These are phyloP conservation scores for Poeciliopsis retropinna DNA, from an alignment of 2,113 vertebrate genomes.

Conservation along the genomic window DNA sequence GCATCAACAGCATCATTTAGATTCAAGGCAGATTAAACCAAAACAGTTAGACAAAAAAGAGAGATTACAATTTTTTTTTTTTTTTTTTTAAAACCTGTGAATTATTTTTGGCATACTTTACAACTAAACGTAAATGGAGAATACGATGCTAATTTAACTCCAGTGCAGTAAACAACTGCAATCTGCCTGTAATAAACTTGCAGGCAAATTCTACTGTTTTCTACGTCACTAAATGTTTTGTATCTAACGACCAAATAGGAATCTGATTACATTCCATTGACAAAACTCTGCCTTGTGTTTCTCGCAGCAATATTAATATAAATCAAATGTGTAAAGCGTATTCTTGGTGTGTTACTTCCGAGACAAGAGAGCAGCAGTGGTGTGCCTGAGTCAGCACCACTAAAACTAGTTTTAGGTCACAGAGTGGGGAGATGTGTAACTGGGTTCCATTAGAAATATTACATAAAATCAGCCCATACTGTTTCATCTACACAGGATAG, in stretches of 20 bases:
- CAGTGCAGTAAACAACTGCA: background rate
- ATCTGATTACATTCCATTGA: background rate
- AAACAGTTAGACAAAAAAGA: background rate
- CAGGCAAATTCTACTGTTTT: background rate
- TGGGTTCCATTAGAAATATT: slow-evolving; percentile 42
- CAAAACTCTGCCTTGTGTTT: background rate
- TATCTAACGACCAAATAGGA: background rate
- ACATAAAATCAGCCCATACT: slow-evolving; percentile 30
- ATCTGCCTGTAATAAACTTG: background rate
- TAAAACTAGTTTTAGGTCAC: slow-evolving; percentile 49
- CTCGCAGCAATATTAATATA: too few species aligned
- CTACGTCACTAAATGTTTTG: background rate
- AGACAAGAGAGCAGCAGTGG: slow-evolving; percentile 2
- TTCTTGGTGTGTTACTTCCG: background rate
- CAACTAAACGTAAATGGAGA: background rate
- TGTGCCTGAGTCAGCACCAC: slow-evolving; percentile 47
- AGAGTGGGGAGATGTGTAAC: slow-evolving; percentile 29
- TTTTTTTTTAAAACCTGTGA: too few species aligned
- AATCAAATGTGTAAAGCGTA: background rate
- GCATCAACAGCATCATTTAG: too few species aligned
- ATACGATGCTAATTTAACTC: background rate
- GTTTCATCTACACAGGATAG: slow-evolving; percentile 6
- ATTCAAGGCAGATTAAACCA: background rate
- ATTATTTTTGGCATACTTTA: background rate
- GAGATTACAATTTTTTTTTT: too few species aligned